Evolutionary conservation across 2,888 invertebrate genomes (phyloP), one percentile per base, ranked within the genome.

Genomic region (Leistus spinibarbis): DNA sequence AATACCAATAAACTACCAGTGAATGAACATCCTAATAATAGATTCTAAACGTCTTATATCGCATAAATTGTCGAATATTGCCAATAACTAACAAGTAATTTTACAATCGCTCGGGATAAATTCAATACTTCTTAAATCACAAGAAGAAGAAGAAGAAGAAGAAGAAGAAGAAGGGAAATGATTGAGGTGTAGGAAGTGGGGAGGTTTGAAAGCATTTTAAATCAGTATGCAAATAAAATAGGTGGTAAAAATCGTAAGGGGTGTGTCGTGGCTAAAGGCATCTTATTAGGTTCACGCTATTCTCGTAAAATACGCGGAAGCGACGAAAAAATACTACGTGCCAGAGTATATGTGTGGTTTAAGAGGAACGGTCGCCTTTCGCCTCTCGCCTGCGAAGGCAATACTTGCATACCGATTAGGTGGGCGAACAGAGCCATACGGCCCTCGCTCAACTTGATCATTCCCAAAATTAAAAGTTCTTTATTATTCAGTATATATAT

Each of bases 241-340:
- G 68, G 69, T 69, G 73, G 73, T 66, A 74, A 67, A 69, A 63
- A 63, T 69, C 67, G 73, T 66, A 74, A 67, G 62, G 68, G 56
- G n/a, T 60, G 40, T 20, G 73, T 54, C 63, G 67, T 76, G 70
- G 78, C 79, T 79, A 40, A 40, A 40, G 40, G 40, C 40, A 40
- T 40, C 79, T 81, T 80, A 81, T 80, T 80, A 79, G 79, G 79
- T 80, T 80, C 80, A 79, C 79, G 80, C 40, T 81, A 80, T 81
- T 79, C 75, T 75, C 75, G 69, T 75, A 75, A 75, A 75, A 75
- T 75, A 68, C 73, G 67, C 16, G 24, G 75, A 54, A 63, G 57
- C 22, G 17, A 5, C n/a, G 22, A 9, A 66, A 57, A 64, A 64
- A 64, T 5, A 56, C 17, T 20, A 16, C 56, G 69, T 54, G n/a